A percentile compares a stretch with the other conserved stretches of the same genome.
Conservation (phyloP, 1,140 invertebrate genomes). For the Bombus pascuorum region DNA sequence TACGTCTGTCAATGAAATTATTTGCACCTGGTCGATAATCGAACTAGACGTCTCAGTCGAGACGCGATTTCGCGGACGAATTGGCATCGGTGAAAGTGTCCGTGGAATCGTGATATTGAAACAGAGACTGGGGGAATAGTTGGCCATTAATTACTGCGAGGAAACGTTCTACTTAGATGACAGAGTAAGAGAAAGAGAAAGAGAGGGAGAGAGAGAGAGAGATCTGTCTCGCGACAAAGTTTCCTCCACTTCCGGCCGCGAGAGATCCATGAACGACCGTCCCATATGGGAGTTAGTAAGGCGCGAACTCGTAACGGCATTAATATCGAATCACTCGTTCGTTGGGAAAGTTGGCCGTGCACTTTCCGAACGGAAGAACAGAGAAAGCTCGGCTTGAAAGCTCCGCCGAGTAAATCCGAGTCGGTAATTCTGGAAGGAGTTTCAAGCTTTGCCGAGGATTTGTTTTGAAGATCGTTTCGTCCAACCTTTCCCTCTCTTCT, state of each 20-base stretch:
- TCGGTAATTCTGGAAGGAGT: conserved; percentile 61
- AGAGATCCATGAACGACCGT: background rate
- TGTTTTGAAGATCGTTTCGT: conserved; percentile 57
- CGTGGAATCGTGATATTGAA: conserved; percentile 11
- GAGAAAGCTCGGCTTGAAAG: conserved; percentile 47
- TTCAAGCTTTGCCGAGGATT: conserved; percentile 58
- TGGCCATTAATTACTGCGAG: conserved; percentile 55
- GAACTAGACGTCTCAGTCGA: too few relatives aligned
- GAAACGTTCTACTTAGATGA: background rate
- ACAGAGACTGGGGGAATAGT: conserved; percentile 31
- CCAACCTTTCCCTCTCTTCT: background rate
- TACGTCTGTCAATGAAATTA: too few relatives aligned
- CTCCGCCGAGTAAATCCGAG: conserved; percentile 57
- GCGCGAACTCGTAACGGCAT: conserved; percentile 65
- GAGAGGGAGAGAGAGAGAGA: too few relatives aligned
- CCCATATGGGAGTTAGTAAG: conserved; percentile 53
- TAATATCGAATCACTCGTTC: conserved; percentile 69
- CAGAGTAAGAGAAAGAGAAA: background rate
- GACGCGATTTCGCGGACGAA: background rate
- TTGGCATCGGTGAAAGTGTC: background rate
- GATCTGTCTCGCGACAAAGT: background rate
- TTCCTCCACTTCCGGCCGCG: background rate
- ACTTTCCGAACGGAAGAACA: conserved; percentile 58
- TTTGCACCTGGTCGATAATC: too few relatives aligned
- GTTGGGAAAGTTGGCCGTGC: conserved; percentile 48